phyloP scores from a whole-genome alignment of 2,888 invertebrate genomes.

The Trachelus stipa region DNA sequence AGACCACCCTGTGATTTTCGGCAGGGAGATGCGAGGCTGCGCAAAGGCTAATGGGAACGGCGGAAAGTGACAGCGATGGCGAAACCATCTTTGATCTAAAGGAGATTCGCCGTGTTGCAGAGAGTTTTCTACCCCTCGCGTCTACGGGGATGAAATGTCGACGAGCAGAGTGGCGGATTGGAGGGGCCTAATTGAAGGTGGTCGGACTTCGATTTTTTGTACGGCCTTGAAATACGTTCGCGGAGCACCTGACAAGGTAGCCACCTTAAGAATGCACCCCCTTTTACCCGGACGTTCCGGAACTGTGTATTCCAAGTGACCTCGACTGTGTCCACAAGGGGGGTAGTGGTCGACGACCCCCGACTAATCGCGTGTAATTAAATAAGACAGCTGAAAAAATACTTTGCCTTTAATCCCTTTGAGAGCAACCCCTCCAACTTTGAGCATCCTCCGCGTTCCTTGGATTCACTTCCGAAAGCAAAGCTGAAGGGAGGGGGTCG shows the following conservation, averaged over 20 bases:
- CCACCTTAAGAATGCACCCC: background rate
- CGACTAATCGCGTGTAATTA: background rate
- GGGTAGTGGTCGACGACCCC: too few species aligned
- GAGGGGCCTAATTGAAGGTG: background rate
- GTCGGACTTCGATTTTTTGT: background rate
- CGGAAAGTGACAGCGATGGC: too few species aligned
- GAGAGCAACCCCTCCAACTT: too few species aligned
- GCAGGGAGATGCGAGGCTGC: too few species aligned
- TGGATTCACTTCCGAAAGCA: too few species aligned
- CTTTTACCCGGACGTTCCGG: too few species aligned
- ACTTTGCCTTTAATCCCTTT: background rate
- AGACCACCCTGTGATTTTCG: slow-evolving; percentile 27
- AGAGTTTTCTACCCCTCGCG: background rate
- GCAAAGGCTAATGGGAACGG: too few species aligned
- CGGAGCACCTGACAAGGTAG: background rate
- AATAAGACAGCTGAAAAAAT: background rate
- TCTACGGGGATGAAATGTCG: background rate
- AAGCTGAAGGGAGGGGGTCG: too few species aligned
- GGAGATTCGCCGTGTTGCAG: background rate
- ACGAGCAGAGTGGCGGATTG: background rate
- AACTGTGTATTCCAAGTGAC: too few species aligned
- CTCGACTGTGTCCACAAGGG: too few species aligned
- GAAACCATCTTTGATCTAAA: background rate
- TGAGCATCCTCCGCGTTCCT: too few species aligned
- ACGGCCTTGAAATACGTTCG: background rate